These are phyloP conservation scores for Schlechtendalia chinensis DNA, from an alignment of 1,140 invertebrate genomes.

Conservation along the genomic window DNA sequence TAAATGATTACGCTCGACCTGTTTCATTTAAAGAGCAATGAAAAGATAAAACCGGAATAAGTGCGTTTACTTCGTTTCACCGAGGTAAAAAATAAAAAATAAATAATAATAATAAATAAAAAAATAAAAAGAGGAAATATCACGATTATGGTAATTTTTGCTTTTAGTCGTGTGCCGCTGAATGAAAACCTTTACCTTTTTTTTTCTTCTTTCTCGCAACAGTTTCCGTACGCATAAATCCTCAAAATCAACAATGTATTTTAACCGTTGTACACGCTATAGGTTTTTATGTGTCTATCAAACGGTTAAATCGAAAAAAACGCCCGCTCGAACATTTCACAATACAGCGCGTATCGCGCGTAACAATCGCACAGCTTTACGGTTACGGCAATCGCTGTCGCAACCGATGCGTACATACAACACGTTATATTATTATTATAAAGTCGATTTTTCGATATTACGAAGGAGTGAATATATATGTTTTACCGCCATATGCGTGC, in stretches of 20 bases:
- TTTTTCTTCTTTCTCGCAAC: neutral
- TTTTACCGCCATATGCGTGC: neutral
- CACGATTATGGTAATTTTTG: slow-evolving; percentile 23
- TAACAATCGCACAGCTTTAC: neutral
- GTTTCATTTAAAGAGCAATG: neutral
- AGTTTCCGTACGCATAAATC: neutral
- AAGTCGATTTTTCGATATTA: neutral
- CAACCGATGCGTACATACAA: neutral
- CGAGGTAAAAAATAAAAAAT: too few relatives aligned
- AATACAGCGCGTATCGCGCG: neutral
- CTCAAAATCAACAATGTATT: slow-evolving; percentile 3
- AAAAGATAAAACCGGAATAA: slow-evolving; percentile 1
- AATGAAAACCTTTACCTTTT: too few relatives aligned
- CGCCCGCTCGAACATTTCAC: neutral
- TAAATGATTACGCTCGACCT: slow-evolving; percentile 1
- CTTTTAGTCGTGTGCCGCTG: neutral
- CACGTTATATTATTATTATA: too few relatives aligned
- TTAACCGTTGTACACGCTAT: neutral
- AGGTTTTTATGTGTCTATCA: neutral
- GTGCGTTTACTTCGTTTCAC: neutral
- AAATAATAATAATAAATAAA: too few relatives aligned
- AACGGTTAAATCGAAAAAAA: neutral
- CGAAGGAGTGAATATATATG: neutral
- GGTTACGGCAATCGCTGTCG: neutral
- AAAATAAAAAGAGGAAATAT: too few relatives aligned